Evolutionary conservation across 2,888 invertebrate genomes (phyloP), one percentile per base, ranked within the genome.

Genomic region (Leptopilina drosophilae): DNA sequence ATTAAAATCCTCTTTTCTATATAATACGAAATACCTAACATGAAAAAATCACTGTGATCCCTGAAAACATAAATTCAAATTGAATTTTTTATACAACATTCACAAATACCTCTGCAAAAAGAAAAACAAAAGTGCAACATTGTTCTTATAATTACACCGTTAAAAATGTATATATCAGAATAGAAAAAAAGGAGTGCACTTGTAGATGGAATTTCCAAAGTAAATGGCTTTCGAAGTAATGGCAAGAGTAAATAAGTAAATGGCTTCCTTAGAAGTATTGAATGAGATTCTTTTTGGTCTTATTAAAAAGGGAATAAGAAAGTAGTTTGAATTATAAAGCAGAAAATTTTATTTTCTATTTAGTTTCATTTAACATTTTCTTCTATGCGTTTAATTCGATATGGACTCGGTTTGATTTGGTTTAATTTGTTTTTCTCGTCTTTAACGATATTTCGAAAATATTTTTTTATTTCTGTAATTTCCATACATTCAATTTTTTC

Each of bases 141-240:
- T 73, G 53, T 69, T 69, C 8, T 67, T 9, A 20, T 56, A 26
- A 56, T 11, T 73, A 73, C 73, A 73, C 56, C 56, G 73, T 73
- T 73, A 73, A 73, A 73, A 73, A 73, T 56, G 15, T 73, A 33
- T 33, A 11, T 56, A 56, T 49, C 33, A 33, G 33, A 33, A 12
- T 20, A 53, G 3, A 20, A 14, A 53, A 73, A 56, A 49, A 26
- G 26, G 26, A 73, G 9, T 73, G 33, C 73, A 73, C 26, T 56
- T 26, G 73, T 56, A 73, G 73, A 33, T 73, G 26, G 40, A 66
- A 42, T 15, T 66, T 42, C 14, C 46, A 40, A 65, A 26, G 33
- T 64, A 11, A 26, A 26, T 40, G 40, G 62, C 62, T 62, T 62
- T 62, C 49, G 49, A 49, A 49, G 49, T 49, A 49, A 49, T 49